Conservation (phyloP, 2,113 vertebrate species). For the Vicugna pacos region DNA sequence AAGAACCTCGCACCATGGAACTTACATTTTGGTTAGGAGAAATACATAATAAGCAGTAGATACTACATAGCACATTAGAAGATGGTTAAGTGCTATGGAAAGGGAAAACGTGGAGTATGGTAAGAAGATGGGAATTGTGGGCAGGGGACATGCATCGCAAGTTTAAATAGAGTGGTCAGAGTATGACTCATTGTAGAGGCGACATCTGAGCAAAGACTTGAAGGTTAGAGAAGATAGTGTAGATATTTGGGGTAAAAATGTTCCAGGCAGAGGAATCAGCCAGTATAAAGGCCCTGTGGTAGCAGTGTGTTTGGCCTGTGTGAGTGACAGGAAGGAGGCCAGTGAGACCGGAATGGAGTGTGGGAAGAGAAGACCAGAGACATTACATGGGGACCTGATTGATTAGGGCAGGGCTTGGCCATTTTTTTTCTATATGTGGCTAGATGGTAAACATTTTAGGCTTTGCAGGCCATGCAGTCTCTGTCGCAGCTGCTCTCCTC, state of each 20-base stretch:
- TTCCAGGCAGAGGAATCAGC: neutral
- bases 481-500: neutral
- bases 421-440: slow-evolving; percentile 21
- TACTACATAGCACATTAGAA: slow-evolving; percentile 11
- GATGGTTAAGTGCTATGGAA: slow-evolving; percentile 8
- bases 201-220: slow-evolving; percentile 10
- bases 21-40: slow-evolving; percentile 51
- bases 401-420: neutral
- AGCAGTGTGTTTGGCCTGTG: slow-evolving; percentile 3
- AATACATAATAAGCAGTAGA: slow-evolving; percentile 16
- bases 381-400: neutral
- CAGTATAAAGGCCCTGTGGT: neutral
- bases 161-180: slow-evolving; percentile 27
- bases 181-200: neutral
- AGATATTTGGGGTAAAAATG: slow-evolving; percentile 41
- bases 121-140: neutral
- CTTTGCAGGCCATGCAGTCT: neutral
- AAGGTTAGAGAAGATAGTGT: neutral
- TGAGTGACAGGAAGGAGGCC: neutral
- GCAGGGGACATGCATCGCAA: neutral
- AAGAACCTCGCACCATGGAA: neutral
- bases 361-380: slow-evolving; percentile 34
- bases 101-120: neutral
- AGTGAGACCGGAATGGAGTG: neutral
- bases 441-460: slow-evolving; percentile 25